Conservation (phyloP, 2,113 vertebrate genomes). For the Athene noctua region DNA sequence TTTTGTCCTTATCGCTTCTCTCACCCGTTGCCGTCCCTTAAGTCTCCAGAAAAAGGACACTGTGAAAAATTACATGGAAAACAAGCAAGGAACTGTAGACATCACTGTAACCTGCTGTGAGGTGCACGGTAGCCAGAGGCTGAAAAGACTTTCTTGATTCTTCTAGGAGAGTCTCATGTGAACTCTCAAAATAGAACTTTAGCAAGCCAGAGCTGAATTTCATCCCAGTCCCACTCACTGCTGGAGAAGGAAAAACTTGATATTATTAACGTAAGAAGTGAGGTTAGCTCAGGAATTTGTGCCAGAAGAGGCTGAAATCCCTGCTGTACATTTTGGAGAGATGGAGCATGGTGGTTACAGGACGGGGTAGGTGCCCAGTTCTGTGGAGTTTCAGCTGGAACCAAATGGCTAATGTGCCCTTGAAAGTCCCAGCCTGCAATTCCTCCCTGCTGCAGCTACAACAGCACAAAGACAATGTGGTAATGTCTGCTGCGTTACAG, state of each 20-base stretch:
- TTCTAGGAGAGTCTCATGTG: neutral
- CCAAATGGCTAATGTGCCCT: neutral
- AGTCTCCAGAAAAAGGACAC: neutral
- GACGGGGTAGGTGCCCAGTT: neutral
- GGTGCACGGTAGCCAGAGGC: neutral
- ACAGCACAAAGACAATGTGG: slow-evolving; percentile 62
- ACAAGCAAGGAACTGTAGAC: neutral
- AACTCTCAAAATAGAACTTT: slow-evolving; percentile 20
- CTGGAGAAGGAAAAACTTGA: slow-evolving; percentile 48
- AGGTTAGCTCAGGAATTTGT: neutral
- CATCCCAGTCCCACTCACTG: slow-evolving; percentile 1
- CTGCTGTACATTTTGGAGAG: neutral
- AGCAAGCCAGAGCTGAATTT: slow-evolving; percentile 34
- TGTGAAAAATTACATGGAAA: neutral
- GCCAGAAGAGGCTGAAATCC: slow-evolving; percentile 20
- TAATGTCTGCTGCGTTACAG: slow-evolving; percentile 62
- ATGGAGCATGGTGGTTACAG: neutral
- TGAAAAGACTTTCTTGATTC: neutral
- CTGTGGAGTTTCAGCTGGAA: slow-evolving; percentile 34
- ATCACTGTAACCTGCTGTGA: neutral
- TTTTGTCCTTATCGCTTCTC: neutral
- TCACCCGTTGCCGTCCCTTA: neutral
- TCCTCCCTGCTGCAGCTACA: slow-evolving; percentile 36
- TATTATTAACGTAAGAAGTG: slow-evolving; percentile 28
- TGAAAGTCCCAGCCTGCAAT: slow-evolving; percentile 34